Base-by-base conservation (phyloP, 2,797 vertebrate genomes). In the Sphenodon punctatus region DNA sequence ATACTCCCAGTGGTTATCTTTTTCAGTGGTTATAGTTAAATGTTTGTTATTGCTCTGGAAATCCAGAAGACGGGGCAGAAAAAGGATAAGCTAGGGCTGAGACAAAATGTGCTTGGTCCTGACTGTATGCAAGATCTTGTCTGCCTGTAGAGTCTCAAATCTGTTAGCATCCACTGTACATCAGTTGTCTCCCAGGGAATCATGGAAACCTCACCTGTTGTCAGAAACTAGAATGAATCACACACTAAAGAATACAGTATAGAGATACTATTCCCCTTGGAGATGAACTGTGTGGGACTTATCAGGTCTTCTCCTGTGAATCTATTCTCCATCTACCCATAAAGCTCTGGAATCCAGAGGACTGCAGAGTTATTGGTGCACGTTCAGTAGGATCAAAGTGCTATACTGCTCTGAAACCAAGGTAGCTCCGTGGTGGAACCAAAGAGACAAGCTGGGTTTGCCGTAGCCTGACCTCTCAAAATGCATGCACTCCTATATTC, bases 161-260 rank as follows among this genome's bases (percentile, higher is more conserved):
- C n/a, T 55, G 16, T 32, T 27, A 5, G 51, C 17, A 34, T 55
- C 27, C n/a, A 15, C 15, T 0, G 27, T 32, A 27, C 27, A 10
- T 25, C 12, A 14, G 6, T 66, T 8, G 4, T 58, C 59, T 13
- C 63, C 27, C 10, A 30, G 32, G 64, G 15, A 38, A 53, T 25
- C 63, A 1, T 0, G 0, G 4, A 46, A 73, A 61, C 32, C 1
- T 6, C 12, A 4, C 1, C 25, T 17, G 32, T 1, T 10, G 49
- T 1, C 1, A 5, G 22, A 8, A 32, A 27, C 8, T 5, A 39
- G 17, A n/a, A 15, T 3, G 32, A 39, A 49, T 45, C 53, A 45
- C 63, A 42, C 22, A 23, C 25, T 49, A 8, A 22, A 20, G 19
- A n/a, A 8, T 12, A 1, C 19, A 36, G 34, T 15, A 23, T 27